Percentiles rank a stretch among this genome's conserved stretches.
Conservation (phyloP, 2,888 invertebrate species). For the Erebia aethiops region DNA sequence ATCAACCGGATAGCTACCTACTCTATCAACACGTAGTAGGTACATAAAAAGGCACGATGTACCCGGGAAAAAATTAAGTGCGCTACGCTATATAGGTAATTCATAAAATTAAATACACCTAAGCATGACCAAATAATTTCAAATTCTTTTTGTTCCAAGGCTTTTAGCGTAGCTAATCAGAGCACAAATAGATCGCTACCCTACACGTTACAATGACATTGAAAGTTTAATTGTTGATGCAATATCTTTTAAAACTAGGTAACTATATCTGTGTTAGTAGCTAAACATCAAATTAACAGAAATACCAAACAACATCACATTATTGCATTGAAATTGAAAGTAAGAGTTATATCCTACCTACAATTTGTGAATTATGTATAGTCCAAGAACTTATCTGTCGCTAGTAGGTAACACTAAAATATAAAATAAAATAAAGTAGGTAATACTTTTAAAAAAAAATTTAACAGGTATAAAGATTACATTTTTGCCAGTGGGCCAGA, state of each 20-base stretch:
- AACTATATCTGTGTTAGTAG: neutral
- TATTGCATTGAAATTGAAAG: neutral
- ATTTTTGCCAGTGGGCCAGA: too few species aligned
- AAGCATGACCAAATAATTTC: neutral
- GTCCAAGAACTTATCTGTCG: neutral
- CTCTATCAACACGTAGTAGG: too few species aligned
- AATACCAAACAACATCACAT: neutral
- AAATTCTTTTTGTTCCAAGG: conserved; percentile 43
- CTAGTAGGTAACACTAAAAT: too few species aligned
- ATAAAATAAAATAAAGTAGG: too few species aligned
- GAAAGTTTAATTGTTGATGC: conserved; percentile 25
- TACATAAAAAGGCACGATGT: neutral
- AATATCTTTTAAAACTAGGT: conserved; percentile 13
- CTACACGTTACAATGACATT: conserved; percentile 32
- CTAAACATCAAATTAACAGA: neutral
- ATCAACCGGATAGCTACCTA: too few species aligned
- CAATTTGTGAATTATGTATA: too few species aligned
- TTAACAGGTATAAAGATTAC: too few species aligned
- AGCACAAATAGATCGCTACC: conserved; percentile 56
- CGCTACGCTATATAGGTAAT: neutral
- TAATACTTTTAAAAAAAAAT: too few species aligned
- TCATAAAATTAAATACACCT: neutral
- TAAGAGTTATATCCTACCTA: neutral
- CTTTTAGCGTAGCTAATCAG: conserved; percentile 63
- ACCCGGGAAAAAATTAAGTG: neutral